Evolutionary conservation across 2,797 vertebrate genomes (phyloP).

Genomic region (Peromyscus eremicus): DNA sequence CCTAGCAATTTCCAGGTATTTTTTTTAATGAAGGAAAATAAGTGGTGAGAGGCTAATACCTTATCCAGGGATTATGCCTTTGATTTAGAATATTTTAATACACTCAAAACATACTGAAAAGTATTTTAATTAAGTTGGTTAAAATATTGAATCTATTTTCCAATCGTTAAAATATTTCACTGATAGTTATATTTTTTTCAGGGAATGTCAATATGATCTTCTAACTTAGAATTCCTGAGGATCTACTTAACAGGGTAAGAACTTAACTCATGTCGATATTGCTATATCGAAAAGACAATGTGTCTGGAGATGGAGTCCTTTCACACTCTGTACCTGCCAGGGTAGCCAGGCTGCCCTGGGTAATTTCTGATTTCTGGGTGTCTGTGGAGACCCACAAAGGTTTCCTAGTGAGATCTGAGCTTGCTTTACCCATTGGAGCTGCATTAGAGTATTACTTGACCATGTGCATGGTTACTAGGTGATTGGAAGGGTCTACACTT

Average conservation of each 20-base stretch:
- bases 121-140: neutral
- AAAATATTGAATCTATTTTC: conserved; percentile 9
- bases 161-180: conserved; percentile 17
- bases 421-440: no score
- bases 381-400: no score
- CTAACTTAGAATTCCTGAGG: neutral
- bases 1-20: neutral
- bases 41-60: neutral
- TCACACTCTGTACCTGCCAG: neutral
- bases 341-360: neutral
- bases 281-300: conserved; percentile 19
- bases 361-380: neutral
- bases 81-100: conserved; percentile 43
- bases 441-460: no score
- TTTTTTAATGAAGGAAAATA: conserved; percentile 9
- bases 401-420: no score
- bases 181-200: neutral
- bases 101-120: neutral
- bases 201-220: neutral
- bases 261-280: neutral
- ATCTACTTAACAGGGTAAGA: neutral
- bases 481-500: no score
- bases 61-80: neutral
- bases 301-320: neutral
- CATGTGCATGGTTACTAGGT: no score